phyloP scores from a whole-genome alignment of 37 sponge, comb jelly and placozoan species.

The Hexactinellida sp. region DNA sequence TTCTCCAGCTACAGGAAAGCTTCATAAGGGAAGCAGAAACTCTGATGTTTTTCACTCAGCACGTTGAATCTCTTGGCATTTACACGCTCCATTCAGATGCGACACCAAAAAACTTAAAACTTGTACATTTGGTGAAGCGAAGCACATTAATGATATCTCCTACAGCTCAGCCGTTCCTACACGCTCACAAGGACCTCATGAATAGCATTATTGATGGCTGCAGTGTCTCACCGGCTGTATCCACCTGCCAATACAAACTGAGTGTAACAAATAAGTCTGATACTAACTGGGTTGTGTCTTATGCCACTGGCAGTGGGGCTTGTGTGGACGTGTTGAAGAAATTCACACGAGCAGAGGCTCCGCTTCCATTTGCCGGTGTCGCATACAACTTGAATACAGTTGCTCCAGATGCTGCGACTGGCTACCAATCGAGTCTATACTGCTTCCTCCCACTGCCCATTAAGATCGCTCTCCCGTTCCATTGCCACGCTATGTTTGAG shows the following conservation, averaged over 20 bases:
- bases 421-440: not conserved
- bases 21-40: not conserved
- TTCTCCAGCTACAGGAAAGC: not conserved
- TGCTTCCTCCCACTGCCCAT: not conserved
- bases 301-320: not conserved
- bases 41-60: not conserved
- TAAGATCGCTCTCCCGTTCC: not conserved
- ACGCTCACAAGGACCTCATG: not conserved
- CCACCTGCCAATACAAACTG: not conserved
- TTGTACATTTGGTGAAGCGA: not conserved
- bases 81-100: not conserved
- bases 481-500: constrained; percentile 13
- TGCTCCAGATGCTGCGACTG: not conserved
- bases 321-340: not conserved
- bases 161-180: not conserved
- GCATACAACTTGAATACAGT: not conserved
- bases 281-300: not conserved
- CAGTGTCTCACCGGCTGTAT: not conserved
- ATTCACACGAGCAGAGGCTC: not conserved
- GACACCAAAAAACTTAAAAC: not conserved
- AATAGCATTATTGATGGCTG: not conserved
- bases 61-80: not conserved
- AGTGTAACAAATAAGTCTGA: not conserved
- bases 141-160: not conserved
- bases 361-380: not conserved